phyloP scores from a whole-genome alignment of 2,888 invertebrate genomes.

The Stenchaetothrips biformis region DNA sequence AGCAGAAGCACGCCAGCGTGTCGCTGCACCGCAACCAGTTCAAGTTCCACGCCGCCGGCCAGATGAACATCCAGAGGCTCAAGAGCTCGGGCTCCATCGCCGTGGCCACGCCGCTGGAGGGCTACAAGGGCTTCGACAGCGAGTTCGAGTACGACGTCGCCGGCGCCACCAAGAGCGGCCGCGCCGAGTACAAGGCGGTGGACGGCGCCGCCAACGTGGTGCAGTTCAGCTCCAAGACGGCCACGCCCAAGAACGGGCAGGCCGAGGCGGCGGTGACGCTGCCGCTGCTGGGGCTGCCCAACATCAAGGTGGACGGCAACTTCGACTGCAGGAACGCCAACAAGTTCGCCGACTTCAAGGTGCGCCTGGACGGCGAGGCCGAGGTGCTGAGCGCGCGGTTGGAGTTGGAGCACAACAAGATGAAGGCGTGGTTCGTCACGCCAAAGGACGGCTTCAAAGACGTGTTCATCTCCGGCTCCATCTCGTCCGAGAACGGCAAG shows the following conservation, averaged over 20 bases:
- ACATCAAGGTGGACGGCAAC: background rate
- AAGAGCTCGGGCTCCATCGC: slow-evolving; percentile 11
- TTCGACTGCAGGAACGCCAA: background rate
- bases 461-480: background rate
- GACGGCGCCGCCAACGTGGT: background rate
- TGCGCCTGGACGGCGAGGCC: background rate
- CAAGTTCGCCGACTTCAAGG: background rate
- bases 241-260: background rate
- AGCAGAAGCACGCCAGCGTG: slow-evolving; percentile 1
- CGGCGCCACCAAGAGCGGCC: background rate
- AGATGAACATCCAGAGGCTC: slow-evolving; percentile 3
- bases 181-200: background rate
- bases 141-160: background rate
- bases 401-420: background rate
- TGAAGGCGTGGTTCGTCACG: slow-evolving; percentile 10
- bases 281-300: background rate
- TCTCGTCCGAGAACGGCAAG: background rate
- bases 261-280: background rate
- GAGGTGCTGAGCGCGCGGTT: background rate
- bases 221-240: background rate
- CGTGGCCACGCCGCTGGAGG: background rate
- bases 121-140: background rate
- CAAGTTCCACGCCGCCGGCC: background rate
- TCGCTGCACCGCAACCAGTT: background rate
- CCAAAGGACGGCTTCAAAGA: background rate